Percentiles rank a stretch among this genome's conserved stretches.
Evolutionary conservation across 2,888 invertebrate species (phyloP).

Genomic region (Tachina grossa): DNA sequence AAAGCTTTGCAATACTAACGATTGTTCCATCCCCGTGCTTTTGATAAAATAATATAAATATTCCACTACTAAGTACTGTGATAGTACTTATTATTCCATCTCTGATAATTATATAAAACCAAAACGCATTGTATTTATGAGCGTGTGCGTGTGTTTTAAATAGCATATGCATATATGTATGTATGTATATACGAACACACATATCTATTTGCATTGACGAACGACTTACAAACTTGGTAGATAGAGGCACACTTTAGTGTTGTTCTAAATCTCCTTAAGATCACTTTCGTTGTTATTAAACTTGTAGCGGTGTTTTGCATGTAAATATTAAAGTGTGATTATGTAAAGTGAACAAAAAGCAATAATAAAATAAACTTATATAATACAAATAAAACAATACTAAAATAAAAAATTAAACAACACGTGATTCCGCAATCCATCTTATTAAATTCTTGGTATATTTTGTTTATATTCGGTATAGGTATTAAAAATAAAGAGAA

Average conservation of each 20-base stretch:
- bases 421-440: conserved; percentile 37
- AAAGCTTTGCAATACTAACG: too few species aligned
- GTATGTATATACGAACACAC: neutral
- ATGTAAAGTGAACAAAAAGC: conserved; percentile 3
- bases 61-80: neutral
- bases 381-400: conserved; percentile 31
- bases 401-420: conserved; percentile 2
- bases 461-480: conserved; percentile 5
- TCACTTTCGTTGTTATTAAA: conserved; percentile 69
- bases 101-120: conserved; percentile 53
- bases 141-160: conserved; percentile 2
- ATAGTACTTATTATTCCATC: neutral
- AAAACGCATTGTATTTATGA: conserved; percentile 49
- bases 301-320: conserved; percentile 26
- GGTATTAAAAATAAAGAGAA: neutral
- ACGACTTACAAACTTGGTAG: conserved; percentile 37
- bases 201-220: conserved; percentile 19
- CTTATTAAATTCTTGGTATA: neutral
- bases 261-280: conserved; percentile 74
- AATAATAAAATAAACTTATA: conserved; percentile 43
- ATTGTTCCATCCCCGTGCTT: too few species aligned
- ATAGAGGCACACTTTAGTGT: conserved; percentile 67
- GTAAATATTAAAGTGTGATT: conserved; percentile 3
- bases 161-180: neutral
- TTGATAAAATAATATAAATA: neutral